A percentile compares a stretch with the other conserved stretches of the same genome.
These are phyloP conservation scores for Dreissena polymorpha DNA, from an alignment of 1,140 invertebrate species.

Conservation along the genomic window DNA sequence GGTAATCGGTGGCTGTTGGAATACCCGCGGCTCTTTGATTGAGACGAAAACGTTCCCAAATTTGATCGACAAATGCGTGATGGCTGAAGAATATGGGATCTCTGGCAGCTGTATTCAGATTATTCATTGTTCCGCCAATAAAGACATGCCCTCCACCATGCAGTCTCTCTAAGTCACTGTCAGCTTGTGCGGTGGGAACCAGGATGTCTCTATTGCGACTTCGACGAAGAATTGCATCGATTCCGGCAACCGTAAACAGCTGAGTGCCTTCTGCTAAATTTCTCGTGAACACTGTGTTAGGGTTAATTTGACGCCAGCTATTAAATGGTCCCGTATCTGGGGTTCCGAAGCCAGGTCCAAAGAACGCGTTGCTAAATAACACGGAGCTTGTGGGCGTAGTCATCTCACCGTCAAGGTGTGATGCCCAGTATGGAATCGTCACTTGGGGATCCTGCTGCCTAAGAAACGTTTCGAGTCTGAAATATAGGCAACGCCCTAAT, in stretches of 20 bases:
- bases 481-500: no score
- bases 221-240: conserved; percentile 47
- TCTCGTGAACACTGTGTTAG: conserved; percentile 23
- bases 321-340: conserved; percentile 76
- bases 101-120: conserved; percentile 69
- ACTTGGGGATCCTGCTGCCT: conserved; percentile 21
- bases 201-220: conserved; percentile 54
- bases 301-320: conserved; percentile 29
- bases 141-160: conserved; percentile 68
- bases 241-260: conserved; percentile 46
- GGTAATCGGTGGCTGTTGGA: conserved; percentile 57
- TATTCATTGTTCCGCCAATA: conserved; percentile 68
- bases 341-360: conserved; percentile 74
- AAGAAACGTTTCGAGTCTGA: conserved; percentile 38
- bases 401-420: conserved; percentile 68
- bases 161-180: conserved; percentile 66
- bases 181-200: conserved; percentile 50
- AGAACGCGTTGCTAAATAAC: no score
- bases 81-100: no score
- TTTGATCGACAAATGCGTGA: no score
- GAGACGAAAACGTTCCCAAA: no score
- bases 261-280: conserved; percentile 41
- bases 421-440: conserved; percentile 77
- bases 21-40: no score
- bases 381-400: conserved; percentile 71